These are phyloP conservation scores for Abramis brama DNA, from an alignment of 2,113 vertebrate genomes.

Conservation along the genomic window DNA sequence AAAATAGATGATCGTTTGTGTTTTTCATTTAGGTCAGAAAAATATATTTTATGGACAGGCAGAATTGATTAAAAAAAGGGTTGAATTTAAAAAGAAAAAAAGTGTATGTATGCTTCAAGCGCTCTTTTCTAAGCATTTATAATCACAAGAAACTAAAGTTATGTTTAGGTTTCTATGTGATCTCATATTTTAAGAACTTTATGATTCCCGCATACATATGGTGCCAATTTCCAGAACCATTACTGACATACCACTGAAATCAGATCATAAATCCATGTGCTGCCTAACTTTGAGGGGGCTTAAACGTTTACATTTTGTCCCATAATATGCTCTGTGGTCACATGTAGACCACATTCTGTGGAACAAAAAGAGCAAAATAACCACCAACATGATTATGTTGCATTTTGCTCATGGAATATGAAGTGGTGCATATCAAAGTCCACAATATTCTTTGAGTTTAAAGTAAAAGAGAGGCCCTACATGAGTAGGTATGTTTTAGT, in stretches of 20 bases:
- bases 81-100: neutral
- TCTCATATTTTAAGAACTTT: neutral
- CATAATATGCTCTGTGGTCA: neutral
- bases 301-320: constrained; percentile 15
- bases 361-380: neutral
- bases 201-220: constrained; percentile 28
- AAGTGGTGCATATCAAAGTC: neutral
- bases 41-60: neutral
- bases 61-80: neutral
- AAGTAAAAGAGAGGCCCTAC: constrained; percentile 1
- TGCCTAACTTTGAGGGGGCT: neutral
- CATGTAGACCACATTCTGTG: neutral
- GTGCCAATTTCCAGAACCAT: constrained; percentile 30
- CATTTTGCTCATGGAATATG: neutral
- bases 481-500: neutral
- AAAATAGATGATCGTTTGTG: neutral
- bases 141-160: neutral
- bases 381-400: neutral
- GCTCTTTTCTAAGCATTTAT: neutral
- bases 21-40: neutral
- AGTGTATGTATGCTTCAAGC: neutral
- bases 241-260: constrained; percentile 9
- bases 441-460: neutral
- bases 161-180: neutral
- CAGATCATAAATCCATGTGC: neutral